A percentile compares a stretch with the other conserved stretches of the same genome.
Conservation (phyloP, 2,888 invertebrate genomes). For the Cremastobaeus sp. region DNA sequence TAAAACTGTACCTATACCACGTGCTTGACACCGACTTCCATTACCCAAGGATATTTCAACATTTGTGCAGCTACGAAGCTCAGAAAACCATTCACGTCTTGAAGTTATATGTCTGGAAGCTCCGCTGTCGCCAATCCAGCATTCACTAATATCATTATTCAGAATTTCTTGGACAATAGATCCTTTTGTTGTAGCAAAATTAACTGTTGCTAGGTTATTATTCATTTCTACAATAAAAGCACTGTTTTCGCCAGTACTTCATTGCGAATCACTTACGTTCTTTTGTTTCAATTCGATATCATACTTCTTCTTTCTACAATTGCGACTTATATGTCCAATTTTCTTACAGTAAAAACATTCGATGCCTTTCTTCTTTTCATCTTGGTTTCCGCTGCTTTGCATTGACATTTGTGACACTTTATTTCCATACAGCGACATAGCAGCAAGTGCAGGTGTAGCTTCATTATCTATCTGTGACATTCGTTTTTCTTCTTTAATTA, state of each 20-base stretch:
- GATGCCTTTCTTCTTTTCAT: background rate
- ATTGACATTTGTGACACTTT: too few relatives aligned
- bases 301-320: background rate
- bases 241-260: background rate
- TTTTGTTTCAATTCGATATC: background rate
- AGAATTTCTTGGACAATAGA: background rate
- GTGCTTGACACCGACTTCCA: background rate
- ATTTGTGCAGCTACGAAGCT: slow-evolving; percentile 8
- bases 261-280: too few relatives aligned
- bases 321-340: background rate
- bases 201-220: too few relatives aligned
- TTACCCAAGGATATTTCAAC: slow-evolving; percentile 21
- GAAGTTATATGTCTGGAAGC: slow-evolving; percentile 62
- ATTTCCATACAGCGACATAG: background rate
- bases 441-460: background rate
- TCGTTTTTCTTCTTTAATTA: slow-evolving; percentile 1
- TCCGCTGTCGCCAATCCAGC: slow-evolving; percentile 63
- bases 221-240: background rate
- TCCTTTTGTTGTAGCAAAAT: too few relatives aligned
- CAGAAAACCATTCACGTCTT: slow-evolving; percentile 57
- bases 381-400: too few relatives aligned
- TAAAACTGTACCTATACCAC: slow-evolving; percentile 9
- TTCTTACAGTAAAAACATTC: background rate
- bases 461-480: background rate
- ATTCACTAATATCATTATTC: slow-evolving; percentile 34